phyloP scores from a whole-genome alignment of 2,888 invertebrate genomes.

The Mythimna pallens region DNA sequence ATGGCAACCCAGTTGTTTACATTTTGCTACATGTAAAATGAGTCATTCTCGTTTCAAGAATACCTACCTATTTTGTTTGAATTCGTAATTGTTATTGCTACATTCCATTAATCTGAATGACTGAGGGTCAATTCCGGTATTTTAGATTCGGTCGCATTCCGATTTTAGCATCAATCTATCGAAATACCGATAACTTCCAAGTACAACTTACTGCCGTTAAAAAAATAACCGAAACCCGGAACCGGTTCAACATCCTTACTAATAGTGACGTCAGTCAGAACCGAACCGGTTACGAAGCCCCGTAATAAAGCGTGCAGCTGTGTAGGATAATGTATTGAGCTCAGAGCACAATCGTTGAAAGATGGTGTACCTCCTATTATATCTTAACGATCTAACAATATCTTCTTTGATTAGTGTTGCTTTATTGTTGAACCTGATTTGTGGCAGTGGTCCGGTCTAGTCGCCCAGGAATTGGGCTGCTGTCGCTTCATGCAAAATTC shows the following conservation, averaged over 20 bases:
- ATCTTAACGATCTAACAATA: conserved; percentile 23
- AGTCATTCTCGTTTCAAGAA: conserved; percentile 3
- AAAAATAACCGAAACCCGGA: conserved; percentile 2
- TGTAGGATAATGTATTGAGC: conserved; percentile 1
- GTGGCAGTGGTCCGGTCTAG: too few relatives aligned
- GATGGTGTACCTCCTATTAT: conserved; percentile 2
- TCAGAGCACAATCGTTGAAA: conserved; percentile 15
- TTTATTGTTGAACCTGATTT: conserved; percentile 3
- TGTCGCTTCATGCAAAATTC: too few relatives aligned
- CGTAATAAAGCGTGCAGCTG: conserved; percentile 18
- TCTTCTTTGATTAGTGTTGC: conserved; percentile 5
- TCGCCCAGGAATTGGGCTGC: too few relatives aligned
- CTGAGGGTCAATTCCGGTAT: not conserved
- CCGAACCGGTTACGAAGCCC: not conserved
- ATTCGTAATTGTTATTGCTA: not conserved
- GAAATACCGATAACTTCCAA: too few relatives aligned
- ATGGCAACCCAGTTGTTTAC: not conserved
- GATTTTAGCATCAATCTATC: not conserved
- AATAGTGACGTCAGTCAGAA: not conserved
- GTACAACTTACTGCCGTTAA: not conserved
- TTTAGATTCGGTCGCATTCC: not conserved
- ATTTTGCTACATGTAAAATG: not conserved
- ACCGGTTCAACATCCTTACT: not conserved
- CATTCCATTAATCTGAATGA: not conserved
- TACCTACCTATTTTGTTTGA: not conserved